phyloP scores from a whole-genome alignment of 2,113 vertebrate genomes.

The Butorides virescens region DNA sequence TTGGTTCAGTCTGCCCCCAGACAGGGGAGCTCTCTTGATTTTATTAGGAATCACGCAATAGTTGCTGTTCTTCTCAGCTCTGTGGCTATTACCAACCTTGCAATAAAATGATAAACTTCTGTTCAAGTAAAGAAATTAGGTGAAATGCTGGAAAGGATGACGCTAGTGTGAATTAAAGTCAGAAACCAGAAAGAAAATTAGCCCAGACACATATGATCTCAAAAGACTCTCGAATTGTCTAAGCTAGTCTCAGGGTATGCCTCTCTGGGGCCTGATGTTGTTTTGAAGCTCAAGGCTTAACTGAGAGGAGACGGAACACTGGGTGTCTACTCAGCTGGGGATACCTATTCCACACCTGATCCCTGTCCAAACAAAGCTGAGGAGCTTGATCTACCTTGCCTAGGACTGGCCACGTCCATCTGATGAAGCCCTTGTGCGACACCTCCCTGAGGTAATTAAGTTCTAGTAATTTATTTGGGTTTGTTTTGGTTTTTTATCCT shows the following conservation, averaged over 20 bases:
- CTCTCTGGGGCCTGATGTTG: not conserved
- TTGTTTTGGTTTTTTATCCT: not conserved
- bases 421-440: not conserved
- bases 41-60: not conserved
- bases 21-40: not conserved
- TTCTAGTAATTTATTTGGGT: not conserved
- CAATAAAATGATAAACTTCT: not conserved
- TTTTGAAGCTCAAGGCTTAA: not conserved
- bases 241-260: not conserved
- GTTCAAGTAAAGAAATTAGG: not conserved
- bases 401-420: no score
- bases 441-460: not conserved
- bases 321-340: not conserved
- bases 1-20: not conserved
- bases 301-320: not conserved
- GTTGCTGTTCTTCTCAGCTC: not conserved
- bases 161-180: not conserved
- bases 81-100: not conserved
- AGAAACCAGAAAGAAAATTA: not conserved
- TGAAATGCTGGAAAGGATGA: not conserved
- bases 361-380: not conserved
- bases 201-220: not conserved
- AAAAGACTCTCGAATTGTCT: not conserved
- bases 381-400: not conserved
- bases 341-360: not conserved